Evolutionary conservation across 2,113 vertebrate species (phyloP).

Genomic region (Mesitornis unicolor): DNA sequence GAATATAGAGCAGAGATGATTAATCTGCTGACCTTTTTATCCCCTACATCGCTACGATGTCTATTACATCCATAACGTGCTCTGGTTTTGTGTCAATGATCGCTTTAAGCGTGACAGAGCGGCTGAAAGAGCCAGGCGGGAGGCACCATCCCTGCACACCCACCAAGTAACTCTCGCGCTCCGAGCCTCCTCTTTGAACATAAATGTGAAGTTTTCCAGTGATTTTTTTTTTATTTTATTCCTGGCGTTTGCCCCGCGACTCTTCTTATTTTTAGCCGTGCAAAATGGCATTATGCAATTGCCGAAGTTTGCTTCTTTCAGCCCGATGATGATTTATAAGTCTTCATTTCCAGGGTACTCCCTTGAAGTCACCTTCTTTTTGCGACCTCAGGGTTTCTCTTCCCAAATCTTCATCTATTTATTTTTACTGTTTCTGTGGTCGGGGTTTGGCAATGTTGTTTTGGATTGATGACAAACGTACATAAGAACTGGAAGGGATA

Average conservation of each 20-base stretch:
- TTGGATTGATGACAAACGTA: slow-evolving; percentile 45
- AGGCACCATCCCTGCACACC: background rate
- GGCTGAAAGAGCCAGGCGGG: background rate
- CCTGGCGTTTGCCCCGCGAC: slow-evolving; percentile 40
- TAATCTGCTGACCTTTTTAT: slow-evolving; percentile 9
- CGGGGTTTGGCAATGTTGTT: slow-evolving; percentile 15
- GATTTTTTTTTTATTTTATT: slow-evolving; percentile 49
- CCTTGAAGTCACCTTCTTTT: slow-evolving; percentile 63
- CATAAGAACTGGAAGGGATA: slow-evolving; percentile 30
- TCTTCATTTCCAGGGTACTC: slow-evolving; percentile 60
- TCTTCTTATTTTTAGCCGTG: slow-evolving; percentile 65
- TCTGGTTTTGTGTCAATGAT: background rate
- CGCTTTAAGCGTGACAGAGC: background rate
- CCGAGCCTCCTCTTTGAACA: slow-evolving; percentile 37
- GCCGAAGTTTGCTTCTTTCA: slow-evolving; percentile 52
- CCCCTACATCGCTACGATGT: background rate
- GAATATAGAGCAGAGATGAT: background rate
- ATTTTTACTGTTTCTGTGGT: slow-evolving; percentile 58
- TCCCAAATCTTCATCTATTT: slow-evolving; percentile 58
- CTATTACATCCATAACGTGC: background rate
- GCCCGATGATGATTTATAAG: slow-evolving; percentile 47
- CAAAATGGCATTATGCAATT: slow-evolving; percentile 64
- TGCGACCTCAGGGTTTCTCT: slow-evolving; percentile 61
- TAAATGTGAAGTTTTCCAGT: slow-evolving; percentile 46
- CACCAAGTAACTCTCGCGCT: background rate